Evolutionary conservation across 2,113 vertebrate species (phyloP), one percentile per base, ranked within the genome.

Genomic region (Chionis minor): DNA sequence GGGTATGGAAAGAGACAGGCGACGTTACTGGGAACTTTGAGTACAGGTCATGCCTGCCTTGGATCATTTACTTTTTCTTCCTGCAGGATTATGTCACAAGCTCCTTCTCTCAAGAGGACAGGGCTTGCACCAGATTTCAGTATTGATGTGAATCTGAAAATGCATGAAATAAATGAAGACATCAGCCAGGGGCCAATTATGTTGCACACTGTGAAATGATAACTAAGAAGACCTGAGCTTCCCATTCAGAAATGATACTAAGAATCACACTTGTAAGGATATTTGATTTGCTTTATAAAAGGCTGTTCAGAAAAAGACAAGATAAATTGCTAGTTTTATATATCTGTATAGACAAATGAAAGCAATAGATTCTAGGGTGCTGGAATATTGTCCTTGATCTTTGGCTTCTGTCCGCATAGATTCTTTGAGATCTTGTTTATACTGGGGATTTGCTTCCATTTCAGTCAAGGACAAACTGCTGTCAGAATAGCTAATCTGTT

Each of bases 231-330:
- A 65, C 66, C 61, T 67, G 63, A 69, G 40, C 58, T 95, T 85
- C 32, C 44, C 71, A 62, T 94, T 96, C 92, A 93, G 56, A 91
- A 88, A 77, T 66, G 22, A 55, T 52, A 15, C 8, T 40, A 40
- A 65, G n/a, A 78, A 71, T 65, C 56, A 54, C 33, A 82, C 61
- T 71, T 75, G 35, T 89, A 70, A 82, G 58, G 84, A 73, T 92
- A 81, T 84, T 89, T 89, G 59, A 86, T 84, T 93, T 91, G 38
- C 42, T 79, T 94, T 82, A 69, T 73, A 47, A 77, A 95, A 77
- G 45, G 23, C 70, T 81, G 38, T 35, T 95, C 72, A 91, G 83
- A 74, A 84, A 35, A 78, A 75, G 80, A 58, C 84, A 92, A 65
- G 84, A 85, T 69, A 82, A 87, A 96, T 91, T 79, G 52, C 73